Evolutionary conservation across 2,113 vertebrate species (phyloP).

Genomic region (Clarias gariepinus): DNA sequence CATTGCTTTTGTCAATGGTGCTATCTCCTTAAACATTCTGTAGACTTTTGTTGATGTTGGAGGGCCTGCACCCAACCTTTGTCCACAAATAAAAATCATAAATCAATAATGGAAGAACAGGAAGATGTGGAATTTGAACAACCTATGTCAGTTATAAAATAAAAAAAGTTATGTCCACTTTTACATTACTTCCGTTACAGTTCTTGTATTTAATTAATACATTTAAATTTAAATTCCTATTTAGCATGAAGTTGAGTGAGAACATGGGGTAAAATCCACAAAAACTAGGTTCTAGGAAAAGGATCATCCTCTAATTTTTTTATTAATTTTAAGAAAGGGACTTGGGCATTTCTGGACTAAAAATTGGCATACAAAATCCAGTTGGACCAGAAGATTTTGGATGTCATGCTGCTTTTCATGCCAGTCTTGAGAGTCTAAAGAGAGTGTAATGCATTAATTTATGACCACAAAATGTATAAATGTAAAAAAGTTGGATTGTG

Average conservation of each 20-base stretch:
- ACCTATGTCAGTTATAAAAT: too few species aligned
- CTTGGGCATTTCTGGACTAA: background rate
- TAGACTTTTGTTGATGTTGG: too few species aligned
- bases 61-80: too few species aligned
- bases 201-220: background rate
- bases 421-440: too few species aligned
- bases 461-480: background rate
- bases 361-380: background rate
- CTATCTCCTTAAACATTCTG: too few species aligned
- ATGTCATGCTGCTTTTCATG: background rate
- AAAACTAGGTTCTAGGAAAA: background rate
- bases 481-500: background rate
- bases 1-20: too few species aligned
- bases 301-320: background rate
- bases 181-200: too few species aligned
- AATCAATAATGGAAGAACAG: too few species aligned
- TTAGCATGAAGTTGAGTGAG: background rate
- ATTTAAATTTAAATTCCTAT: background rate
- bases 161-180: too few species aligned
- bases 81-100: too few species aligned
- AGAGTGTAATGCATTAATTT: background rate
- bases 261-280: background rate
- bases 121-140: too few species aligned
- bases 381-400: background rate
- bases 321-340: background rate